Base-by-base conservation (phyloP, 1,140 invertebrate genomes). In the Lycorma delicatula region DNA sequence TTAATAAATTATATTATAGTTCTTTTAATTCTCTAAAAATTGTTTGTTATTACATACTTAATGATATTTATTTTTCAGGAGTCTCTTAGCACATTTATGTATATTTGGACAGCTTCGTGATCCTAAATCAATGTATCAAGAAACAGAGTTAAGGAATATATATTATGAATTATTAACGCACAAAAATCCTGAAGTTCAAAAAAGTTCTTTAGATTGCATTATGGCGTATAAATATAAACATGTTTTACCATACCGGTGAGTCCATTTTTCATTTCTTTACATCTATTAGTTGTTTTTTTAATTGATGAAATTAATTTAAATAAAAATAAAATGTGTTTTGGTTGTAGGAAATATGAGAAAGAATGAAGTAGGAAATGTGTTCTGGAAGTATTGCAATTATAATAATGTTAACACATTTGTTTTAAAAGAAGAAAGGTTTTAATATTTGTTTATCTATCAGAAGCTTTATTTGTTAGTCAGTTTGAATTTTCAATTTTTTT, bases 141-240 rank as follows among this genome's bases (percentile, higher is more conserved):
- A 93, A 71, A 70, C 81, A 5, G 81, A 90, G 63, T 75, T 95
- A 34, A 78, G 79, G 60, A 78, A 81, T 58, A 79, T 92, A 23
- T 93, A 87, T 67, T 72, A 85, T 60, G 83, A 93, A 64, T 77
- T 96, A 44, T 68, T 98, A 6, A 79, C 82, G 36, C 84, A 91
- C 53, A 85, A 83, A 65, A 87, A 89, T 72, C 64, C 79, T 0
- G 78, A 82, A 6, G 74, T 97, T 31, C 93, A 97, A 70, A 91
- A 88, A 69, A 77, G 81, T 54, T 87, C 91, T 0, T 74, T 97
- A 44, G 85, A 89, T 66, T 96, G 91, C 71, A 67, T 97, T 3
- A 75, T 91, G 55, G 83, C 84, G 3, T 96, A 94, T 68, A 92
- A 89, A 68, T 78, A 84, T 46, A 86, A 89, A 64, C 82, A 80